Percentiles rank a stretch among this genome's conserved stretches.
phyloP scores from a whole-genome alignment of 2,888 invertebrate species.

The Sesamia inferens region DNA sequence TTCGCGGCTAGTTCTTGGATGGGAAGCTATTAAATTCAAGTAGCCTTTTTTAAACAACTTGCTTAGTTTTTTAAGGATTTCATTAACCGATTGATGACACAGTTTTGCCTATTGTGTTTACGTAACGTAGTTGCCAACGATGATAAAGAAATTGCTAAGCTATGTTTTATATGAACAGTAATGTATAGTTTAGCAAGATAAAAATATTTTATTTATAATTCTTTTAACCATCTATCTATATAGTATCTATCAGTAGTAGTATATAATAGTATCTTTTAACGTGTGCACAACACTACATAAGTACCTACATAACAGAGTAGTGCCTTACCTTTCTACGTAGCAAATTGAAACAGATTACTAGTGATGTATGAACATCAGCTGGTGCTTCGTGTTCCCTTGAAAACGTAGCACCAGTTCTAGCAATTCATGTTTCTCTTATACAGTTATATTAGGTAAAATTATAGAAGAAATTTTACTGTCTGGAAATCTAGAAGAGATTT shows the following conservation, averaged over 20 bases:
- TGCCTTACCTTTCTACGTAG: constrained; percentile 13
- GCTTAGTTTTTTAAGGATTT: background rate
- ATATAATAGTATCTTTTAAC: too few relatives aligned
- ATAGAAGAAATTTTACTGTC: constrained; percentile 8
- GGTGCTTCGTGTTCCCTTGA: constrained; percentile 2
- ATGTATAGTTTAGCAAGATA: too few relatives aligned
- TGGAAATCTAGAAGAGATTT: background rate
- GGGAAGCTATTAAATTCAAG: background rate
- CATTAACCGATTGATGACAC: background rate
- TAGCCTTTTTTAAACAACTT: background rate
- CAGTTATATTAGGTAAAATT: background rate
- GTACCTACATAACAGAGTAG: constrained; percentile 23
- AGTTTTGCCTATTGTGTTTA: background rate
- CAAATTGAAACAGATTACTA: constrained; percentile 52
- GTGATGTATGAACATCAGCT: constrained; percentile 14
- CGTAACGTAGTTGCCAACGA: background rate
- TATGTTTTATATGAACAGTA: background rate
- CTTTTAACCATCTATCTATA: too few relatives aligned
- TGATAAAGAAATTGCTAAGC: background rate
- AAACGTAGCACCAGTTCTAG: constrained; percentile 31
- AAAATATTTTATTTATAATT: background rate
- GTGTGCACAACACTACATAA: too few relatives aligned
- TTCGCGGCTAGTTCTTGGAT: too few relatives aligned
- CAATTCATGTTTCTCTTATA: constrained; percentile 21
- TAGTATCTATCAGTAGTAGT: too few relatives aligned